Evolutionary conservation across 2,797 vertebrate genomes (phyloP), one percentile per base, ranked within the genome.

Genomic region (Vipera latastei): DNA sequence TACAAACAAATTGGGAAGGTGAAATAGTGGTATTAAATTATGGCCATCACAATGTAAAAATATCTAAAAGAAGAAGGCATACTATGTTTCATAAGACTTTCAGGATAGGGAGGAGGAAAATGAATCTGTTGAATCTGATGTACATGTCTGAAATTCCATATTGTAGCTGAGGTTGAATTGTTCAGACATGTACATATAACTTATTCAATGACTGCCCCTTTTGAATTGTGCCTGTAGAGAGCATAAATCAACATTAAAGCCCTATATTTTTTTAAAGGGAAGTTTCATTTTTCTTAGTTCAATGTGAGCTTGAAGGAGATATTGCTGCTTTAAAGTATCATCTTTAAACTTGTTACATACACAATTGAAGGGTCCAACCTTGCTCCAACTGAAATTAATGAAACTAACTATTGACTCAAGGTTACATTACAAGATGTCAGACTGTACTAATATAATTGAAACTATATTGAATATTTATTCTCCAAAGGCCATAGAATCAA

Each of bases 391-490:
- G 25, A 89, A 63, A 86, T 90, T 63, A 89, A 86, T 90, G 16
- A 32, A 59, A 86, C 32, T 92, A 89, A 89, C 59, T 16, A 86
- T 44, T 87, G 89, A 48, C 18, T 69, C 18, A 87, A 59, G 38
- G 73, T 87, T 93, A 87, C 25, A 87, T 32, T 86, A 38, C 12
- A 73, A 38, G 44, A 73, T 69, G 90, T 60, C 25, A 56, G 89
- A 25, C 73, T 86, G 20, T 92, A 63, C 55, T 90, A 61, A 87
- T 61, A 93, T 69, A 90, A 56, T 22, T 28, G 53, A 87, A 90
- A 88, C 20, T 87, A 44, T n/a, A n/a, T 22, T 88, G 22, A 22
- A 60, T 73, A 78, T 78, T 93, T 90, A 73, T 90, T 87, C 26
- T 14, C 28, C 57, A 44, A 26, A 56, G 55, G 32, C 9, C 53